Evolutionary conservation across 2,113 vertebrate species (phyloP).

Genomic region (Phainopepla nitens): DNA sequence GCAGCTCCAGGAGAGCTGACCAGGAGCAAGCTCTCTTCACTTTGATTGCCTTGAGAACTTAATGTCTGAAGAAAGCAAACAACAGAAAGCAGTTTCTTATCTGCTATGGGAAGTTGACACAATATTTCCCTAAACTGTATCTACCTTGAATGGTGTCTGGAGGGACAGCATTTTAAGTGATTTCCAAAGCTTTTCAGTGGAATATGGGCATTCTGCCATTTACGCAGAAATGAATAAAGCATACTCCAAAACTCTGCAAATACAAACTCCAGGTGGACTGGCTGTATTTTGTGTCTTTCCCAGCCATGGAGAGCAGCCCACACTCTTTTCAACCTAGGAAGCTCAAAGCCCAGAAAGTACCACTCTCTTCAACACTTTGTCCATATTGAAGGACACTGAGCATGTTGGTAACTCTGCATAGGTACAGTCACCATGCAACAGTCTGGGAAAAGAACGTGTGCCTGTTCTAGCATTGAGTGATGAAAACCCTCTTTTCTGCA

Average conservation of each 20-base stretch:
- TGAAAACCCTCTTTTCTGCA: background rate
- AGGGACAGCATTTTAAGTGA: background rate
- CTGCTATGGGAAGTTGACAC: background rate
- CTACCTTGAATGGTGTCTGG: background rate
- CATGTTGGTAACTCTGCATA: rapidly evolving
- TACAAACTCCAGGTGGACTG: background rate
- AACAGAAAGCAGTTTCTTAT: background rate
- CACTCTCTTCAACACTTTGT: background rate
- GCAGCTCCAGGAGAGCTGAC: background rate
- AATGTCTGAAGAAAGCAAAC: background rate
- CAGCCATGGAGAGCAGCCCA: background rate
- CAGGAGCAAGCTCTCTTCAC: background rate
- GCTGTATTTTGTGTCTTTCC: background rate
- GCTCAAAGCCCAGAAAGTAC: background rate
- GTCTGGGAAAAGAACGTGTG: background rate
- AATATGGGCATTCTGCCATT: background rate
- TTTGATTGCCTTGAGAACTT: background rate
- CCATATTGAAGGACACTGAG: background rate
- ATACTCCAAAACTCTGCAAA: background rate
- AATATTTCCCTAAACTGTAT: background rate
- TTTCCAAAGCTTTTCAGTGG: background rate
- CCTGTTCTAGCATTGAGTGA: background rate
- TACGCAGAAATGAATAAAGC: background rate
- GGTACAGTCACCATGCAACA: background rate
- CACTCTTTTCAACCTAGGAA: background rate